Evolutionary conservation across 2,888 invertebrate species (phyloP).

Genomic region (Vandiemenella viatica): DNA sequence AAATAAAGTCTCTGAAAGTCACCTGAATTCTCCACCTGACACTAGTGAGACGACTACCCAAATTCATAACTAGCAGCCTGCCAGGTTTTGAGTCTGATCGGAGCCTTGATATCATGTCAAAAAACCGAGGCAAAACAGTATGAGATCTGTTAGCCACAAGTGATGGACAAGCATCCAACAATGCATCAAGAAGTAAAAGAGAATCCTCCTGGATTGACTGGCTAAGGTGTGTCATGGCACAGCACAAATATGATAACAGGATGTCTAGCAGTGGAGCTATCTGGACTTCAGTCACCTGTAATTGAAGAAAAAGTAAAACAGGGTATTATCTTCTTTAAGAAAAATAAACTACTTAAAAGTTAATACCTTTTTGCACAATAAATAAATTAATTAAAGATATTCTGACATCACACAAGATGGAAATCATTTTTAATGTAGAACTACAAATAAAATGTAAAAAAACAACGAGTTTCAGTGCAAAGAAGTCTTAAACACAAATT

Average conservation of each 20-base stretch:
- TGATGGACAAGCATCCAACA: conserved; percentile 49
- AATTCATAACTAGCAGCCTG: conserved; percentile 50
- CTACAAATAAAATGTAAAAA: no score
- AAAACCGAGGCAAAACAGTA: conserved; percentile 60
- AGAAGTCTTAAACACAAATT: no score
- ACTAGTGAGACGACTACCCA: conserved; percentile 56
- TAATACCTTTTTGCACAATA: no score
- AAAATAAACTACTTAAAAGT: neutral
- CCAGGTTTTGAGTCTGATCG: conserved; percentile 46
- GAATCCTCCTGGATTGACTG: conserved; percentile 70
- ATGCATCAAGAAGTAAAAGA: conserved; percentile 56
- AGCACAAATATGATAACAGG: conserved; percentile 62
- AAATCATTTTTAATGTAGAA: no score
- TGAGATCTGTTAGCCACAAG: conserved; percentile 50
- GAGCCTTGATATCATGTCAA: conserved; percentile 70
- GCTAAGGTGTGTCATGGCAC: conserved; percentile 83
- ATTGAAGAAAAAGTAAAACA: conserved; percentile 8
- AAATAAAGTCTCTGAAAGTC: no score
- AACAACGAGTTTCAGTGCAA: no score
- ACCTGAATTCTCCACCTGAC: conserved; percentile 56
- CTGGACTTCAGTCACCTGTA: conserved; percentile 33
- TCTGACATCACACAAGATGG: no score
- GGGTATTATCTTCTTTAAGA: neutral
- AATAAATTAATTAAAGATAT: no score
- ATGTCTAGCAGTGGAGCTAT: conserved; percentile 60